Base-by-base conservation (phyloP, 2,888 invertebrate species). In the Colostygia pectinataria region DNA sequence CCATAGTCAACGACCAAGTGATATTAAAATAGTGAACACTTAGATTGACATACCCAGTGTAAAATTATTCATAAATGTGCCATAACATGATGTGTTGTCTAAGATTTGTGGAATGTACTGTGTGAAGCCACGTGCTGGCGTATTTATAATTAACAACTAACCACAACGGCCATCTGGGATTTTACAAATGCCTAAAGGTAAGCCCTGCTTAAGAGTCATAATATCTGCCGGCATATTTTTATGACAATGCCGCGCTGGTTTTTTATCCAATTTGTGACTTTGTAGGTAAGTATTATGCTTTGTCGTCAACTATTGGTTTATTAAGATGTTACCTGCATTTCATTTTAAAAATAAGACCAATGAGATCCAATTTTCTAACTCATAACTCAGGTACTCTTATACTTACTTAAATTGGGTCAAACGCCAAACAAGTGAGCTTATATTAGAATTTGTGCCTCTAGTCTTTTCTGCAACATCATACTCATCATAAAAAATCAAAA, bases 131-230 rank as follows among this genome's bases (percentile, higher is more conserved):
- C 59, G 67, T 67, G 74, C n/a, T n/a, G 65, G 62, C 62, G 64
- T 69, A 65, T 57, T 58, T 65, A 57, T 67, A 68, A 73, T 63
- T 77, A 74, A 73, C 66, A 61, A 68, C 67, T 77, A 74, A 77
- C 74, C 61, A 58, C 71, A 64, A 61, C 59, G 65, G 64, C 66
- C 68, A 68, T 65, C 68, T 66, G 68, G 66, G 53, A 59, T 59
- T 48, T 57, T 63, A 80, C 71, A 65, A 12, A 82, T 82, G 83
- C 84, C 83, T 57, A 83, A 76, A 73, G 83, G 86, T 85, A 78
- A 84, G 84, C 51, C 12, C 29, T 36, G 18, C 12, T 39, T 23
- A 24, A 41, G 15, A 45, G 25, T 46, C 45, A 44, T 25, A 29
- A 2, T n/a, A n/a, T 20, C 3, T 28, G 12, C 13, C 29, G 5